A percentile compares a stretch with the other conserved stretches of the same genome.
Conservation (phyloP, 2,113 vertebrate species). For the Gulo gulo region DNA sequence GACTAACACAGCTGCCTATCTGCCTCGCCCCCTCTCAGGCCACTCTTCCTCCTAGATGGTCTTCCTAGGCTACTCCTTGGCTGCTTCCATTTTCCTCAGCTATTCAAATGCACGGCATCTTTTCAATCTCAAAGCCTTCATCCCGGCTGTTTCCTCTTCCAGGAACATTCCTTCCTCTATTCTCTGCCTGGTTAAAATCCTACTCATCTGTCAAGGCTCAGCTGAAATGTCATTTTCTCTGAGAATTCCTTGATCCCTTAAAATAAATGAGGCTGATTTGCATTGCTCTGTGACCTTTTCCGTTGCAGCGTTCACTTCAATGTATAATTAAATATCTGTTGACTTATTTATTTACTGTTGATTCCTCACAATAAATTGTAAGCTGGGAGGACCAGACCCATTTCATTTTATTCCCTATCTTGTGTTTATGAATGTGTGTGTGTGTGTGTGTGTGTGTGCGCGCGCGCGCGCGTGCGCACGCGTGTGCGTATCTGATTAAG, state of each 20-base stretch:
- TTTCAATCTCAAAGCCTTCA: neutral
- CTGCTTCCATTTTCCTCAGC: neutral
- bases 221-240: constrained; percentile 33
- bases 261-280: constrained; percentile 18
- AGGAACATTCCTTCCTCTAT: neutral
- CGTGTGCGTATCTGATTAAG: neutral
- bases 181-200: neutral
- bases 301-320: neutral
- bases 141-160: neutral
- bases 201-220: neutral
- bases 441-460: neutral
- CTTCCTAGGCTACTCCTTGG: rapidly evolving
- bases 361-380: neutral
- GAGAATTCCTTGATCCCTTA: neutral
- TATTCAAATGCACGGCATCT: too few relatives aligned
- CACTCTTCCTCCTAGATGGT: neutral
- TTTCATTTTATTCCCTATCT: neutral
- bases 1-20: neutral
- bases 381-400: neutral
- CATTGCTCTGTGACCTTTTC: constrained; percentile 30
- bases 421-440: neutral
- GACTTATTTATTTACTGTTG: neutral
- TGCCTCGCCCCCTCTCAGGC: neutral
- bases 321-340: constrained; percentile 5
- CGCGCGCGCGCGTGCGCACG: neutral